Percentiles rank a stretch among this genome's conserved stretches.
phyloP scores from a whole-genome alignment of 2,113 vertebrate species.

The Coptodon bakossiorum region DNA sequence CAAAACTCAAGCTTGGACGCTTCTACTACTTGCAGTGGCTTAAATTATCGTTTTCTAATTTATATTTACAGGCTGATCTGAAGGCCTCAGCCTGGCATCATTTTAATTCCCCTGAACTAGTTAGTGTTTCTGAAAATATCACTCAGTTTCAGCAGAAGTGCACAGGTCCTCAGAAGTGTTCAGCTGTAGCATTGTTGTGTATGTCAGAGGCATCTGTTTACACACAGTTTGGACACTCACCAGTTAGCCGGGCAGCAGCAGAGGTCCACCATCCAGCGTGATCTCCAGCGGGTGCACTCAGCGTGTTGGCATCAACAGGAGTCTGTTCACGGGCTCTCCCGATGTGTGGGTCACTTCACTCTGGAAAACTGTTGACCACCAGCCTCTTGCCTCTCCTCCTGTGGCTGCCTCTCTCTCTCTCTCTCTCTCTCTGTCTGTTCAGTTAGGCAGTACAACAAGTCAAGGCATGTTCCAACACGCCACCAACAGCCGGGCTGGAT shows the following conservation, averaged over 20 bases:
- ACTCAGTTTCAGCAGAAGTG: background rate
- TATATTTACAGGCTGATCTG: background rate
- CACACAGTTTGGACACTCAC: constrained; percentile 30
- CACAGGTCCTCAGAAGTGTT: background rate
- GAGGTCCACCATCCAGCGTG: background rate
- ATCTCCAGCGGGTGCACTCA: background rate
- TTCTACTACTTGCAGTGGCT: background rate
- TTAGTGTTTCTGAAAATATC: background rate
- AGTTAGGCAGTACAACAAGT: constrained; percentile 68
- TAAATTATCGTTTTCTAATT: background rate
- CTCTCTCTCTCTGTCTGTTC: background rate
- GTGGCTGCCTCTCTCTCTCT: background rate
- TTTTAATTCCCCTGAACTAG: background rate
- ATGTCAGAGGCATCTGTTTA: background rate
- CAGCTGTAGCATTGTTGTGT: background rate
- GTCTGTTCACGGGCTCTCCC: background rate
- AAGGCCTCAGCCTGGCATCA: background rate
- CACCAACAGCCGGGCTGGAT: constrained; percentile 50
- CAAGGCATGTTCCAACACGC: constrained; percentile 74
- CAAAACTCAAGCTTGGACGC: background rate
- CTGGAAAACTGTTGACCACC: constrained; percentile 32
- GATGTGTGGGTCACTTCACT: constrained; percentile 21
- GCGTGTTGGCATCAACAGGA: background rate
- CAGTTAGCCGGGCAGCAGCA: background rate
- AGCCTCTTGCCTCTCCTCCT: background rate